These are phyloP conservation scores for Corythornis leucogaster DNA, from an alignment of 2,797 vertebrate species.

Conservation along the genomic window DNA sequence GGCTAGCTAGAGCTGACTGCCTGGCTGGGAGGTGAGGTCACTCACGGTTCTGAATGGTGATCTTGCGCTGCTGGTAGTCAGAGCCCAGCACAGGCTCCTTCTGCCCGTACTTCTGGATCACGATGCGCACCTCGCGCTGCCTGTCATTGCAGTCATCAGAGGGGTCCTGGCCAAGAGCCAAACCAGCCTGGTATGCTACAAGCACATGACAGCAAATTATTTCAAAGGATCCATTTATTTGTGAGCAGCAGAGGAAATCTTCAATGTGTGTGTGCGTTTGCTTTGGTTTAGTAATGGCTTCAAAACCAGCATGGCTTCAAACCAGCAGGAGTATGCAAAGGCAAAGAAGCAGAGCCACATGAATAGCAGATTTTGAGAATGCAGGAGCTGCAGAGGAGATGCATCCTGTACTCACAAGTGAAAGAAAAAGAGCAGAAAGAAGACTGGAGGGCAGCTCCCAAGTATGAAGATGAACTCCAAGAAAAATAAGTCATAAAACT, in stretches of 20 bases:
- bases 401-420: not conserved
- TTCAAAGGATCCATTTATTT: not conserved
- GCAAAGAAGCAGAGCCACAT: not conserved
- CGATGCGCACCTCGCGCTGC: constrained; percentile 85
- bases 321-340: not conserved
- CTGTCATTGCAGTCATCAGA: constrained; percentile 89
- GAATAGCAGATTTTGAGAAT: not conserved
- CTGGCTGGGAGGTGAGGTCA: not conserved
- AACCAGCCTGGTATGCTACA: constrained; percentile 88
- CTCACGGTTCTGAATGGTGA: constrained; percentile 93
- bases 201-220: not conserved
- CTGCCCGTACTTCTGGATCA: constrained; percentile 88
- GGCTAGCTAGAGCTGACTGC: not conserved
- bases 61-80: constrained; percentile 91
- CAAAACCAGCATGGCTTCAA: not conserved
- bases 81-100: constrained; percentile 85
- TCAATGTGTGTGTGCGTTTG: not conserved
- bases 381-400: not conserved
- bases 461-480: not conserved
- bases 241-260: not conserved
- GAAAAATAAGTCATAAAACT: not conserved
- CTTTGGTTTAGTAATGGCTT: not conserved
- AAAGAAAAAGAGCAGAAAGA: not conserved
- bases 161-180: constrained; percentile 90
- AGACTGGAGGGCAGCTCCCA: not conserved